Conservation (phyloP, 2,888 invertebrate species). For the Hydraecia micacea region DNA sequence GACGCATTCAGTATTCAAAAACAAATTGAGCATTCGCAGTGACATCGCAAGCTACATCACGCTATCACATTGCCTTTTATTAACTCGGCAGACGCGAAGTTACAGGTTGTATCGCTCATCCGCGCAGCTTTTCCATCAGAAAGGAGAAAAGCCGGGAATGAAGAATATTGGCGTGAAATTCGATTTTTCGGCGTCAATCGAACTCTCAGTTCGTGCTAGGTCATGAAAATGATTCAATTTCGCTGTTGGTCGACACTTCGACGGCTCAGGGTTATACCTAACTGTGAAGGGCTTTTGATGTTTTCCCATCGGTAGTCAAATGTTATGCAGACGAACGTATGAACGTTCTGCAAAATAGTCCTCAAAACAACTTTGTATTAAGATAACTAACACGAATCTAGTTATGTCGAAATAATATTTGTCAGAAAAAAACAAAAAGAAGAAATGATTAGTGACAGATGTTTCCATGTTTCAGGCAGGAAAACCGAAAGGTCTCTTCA, state of each 20-base stretch:
- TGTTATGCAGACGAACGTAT: not conserved
- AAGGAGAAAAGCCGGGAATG: conserved; percentile 15
- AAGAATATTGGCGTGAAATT: conserved; percentile 52
- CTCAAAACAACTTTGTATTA: not conserved
- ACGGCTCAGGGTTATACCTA: not conserved
- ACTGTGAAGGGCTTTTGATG: conserved; percentile 5
- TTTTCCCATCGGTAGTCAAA: not conserved
- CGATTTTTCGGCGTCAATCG: conserved; percentile 44
- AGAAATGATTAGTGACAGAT: not conserved
- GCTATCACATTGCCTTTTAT: conserved; percentile 28
- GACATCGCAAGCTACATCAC: conserved; percentile 10
- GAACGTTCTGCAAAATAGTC: not conserved
- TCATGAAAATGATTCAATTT: conserved; percentile 39
- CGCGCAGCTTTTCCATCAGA: conserved; percentile 27
- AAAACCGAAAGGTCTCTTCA: not conserved
- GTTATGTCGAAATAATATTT: not conserved
- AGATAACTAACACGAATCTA: not conserved
- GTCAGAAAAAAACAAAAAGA: not conserved
- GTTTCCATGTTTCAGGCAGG: not conserved
- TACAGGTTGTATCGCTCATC: conserved; percentile 27
- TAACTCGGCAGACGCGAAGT: conserved; percentile 17
- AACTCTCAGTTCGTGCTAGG: conserved; percentile 23
- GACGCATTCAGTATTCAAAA: conserved; percentile 33
- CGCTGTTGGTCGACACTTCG: not conserved
- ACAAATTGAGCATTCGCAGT: conserved; percentile 35